A percentile compares a stretch with the other conserved stretches of the same genome.
Conservation (phyloP, 1,140 invertebrate genomes). For the Calliopsis andreniformis region DNA sequence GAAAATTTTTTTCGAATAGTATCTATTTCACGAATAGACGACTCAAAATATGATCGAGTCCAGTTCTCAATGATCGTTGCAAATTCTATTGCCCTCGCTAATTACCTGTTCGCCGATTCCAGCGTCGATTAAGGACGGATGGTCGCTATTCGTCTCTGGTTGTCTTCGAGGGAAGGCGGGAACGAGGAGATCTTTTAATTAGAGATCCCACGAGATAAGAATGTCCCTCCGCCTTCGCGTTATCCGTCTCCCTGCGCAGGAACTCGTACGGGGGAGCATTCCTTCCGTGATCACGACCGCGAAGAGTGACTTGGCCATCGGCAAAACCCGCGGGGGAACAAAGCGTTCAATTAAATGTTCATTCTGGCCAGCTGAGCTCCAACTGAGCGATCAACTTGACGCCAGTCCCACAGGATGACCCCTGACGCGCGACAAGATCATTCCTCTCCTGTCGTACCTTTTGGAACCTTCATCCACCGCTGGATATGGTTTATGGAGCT, state of each 20-base stretch:
- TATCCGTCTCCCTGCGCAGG: conserved; percentile 10
- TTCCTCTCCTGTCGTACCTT: too few relatives aligned
- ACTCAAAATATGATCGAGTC: neutral
- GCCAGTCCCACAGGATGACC: conserved; percentile 16
- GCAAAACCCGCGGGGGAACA: conserved; percentile 51
- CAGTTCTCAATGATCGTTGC: conserved; percentile 5
- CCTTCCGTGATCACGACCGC: conserved; percentile 37
- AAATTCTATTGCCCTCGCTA: conserved; percentile 28
- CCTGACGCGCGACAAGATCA: neutral
- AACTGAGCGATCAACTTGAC: conserved; percentile 42
- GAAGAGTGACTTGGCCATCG: neutral
- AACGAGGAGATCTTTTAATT: conserved; percentile 68
- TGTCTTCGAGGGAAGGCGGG: conserved; percentile 38
- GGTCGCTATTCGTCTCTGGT: conserved; percentile 5
- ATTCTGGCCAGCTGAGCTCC: neutral
- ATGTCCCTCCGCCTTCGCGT: conserved; percentile 18
- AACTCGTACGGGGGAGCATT: conserved; percentile 30
- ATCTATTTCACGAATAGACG: too few relatives aligned
- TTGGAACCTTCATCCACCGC: too few relatives aligned
- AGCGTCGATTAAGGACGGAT: conserved; percentile 23
- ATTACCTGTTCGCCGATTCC: conserved; percentile 31
- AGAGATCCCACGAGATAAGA: conserved; percentile 60
- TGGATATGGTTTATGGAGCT: too few relatives aligned
- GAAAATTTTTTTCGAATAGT: too few relatives aligned
- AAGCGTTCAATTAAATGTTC: conserved; percentile 58